These are phyloP conservation scores for Xylocampa areola DNA, from an alignment of 2,888 invertebrate species.

Conservation along the genomic window DNA sequence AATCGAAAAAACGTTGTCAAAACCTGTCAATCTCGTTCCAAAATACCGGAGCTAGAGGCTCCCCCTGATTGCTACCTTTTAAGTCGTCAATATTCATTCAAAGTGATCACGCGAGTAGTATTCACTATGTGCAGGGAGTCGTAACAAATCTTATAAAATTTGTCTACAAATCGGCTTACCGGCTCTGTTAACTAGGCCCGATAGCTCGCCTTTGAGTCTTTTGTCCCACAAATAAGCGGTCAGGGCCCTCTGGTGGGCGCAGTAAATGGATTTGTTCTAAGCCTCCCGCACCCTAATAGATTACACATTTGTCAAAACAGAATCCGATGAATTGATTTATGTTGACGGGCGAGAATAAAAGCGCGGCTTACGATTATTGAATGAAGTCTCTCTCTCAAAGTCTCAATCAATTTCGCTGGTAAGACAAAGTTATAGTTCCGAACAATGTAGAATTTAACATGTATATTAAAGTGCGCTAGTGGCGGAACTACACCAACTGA, in stretches of 20 bases:
- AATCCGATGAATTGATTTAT: constrained; percentile 60
- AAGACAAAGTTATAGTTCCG: constrained; percentile 7
- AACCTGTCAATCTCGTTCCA: constrained; percentile 27
- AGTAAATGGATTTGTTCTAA: constrained; percentile 70
- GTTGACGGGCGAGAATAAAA: constrained; percentile 37
- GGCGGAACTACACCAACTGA: constrained; percentile 2
- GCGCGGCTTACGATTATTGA: constrained; percentile 22
- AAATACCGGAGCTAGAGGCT: constrained; percentile 1
- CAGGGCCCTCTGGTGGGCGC: constrained; percentile 51
- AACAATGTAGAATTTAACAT: constrained; percentile 3
- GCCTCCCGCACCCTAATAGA: constrained; percentile 66
- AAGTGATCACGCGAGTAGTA: constrained; percentile 42
- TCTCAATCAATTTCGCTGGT: constrained; percentile 37
- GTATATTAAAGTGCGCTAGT: constrained; percentile 1
- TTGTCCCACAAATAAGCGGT: constrained; percentile 59
- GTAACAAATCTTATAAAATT: constrained; percentile 62
- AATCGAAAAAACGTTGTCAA: constrained; percentile 38
- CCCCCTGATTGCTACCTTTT: constrained; percentile 45
- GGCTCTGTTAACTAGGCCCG: constrained; percentile 54
- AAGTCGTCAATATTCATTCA: constrained; percentile 56
- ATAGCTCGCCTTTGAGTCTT: constrained; percentile 58
- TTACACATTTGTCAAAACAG: constrained; percentile 77
- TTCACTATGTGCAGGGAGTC: constrained; percentile 44
- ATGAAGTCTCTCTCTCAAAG: constrained; percentile 16
- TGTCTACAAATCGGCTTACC: constrained; percentile 61